Conservation (phyloP, 2,797 vertebrate genomes). For the Borostomias antarcticus region DNA sequence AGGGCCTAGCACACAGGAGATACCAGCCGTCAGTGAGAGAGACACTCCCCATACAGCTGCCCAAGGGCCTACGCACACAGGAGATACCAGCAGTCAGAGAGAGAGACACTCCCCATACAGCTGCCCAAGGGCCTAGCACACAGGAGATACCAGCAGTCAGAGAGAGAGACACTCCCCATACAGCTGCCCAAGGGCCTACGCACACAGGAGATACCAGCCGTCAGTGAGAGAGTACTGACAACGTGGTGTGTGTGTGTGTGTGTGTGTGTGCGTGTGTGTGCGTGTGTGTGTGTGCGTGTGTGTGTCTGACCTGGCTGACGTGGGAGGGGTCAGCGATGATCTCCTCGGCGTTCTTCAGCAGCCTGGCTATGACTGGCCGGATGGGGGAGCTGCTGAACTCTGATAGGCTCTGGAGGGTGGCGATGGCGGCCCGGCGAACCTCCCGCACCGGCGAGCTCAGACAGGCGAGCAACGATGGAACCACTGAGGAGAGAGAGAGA, state of each 20-base stretch:
- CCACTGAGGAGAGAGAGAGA: conserved; percentile 68
- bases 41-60: conserved; percentile 71
- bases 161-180: conserved; percentile 68
- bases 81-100: conserved; percentile 4
- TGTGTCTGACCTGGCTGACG: conserved; percentile 77
- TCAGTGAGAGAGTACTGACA: not conserved
- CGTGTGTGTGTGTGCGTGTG: no score
- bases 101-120: conserved; percentile 73
- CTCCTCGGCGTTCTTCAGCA: conserved; percentile 85
- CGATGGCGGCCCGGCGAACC: conserved; percentile 83
- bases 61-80: conserved; percentile 79
- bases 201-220: conserved; percentile 1
- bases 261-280: not conserved
- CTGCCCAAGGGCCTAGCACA: conserved; percentile 78
- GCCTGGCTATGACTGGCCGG: conserved; percentile 74
- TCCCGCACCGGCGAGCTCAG: conserved; percentile 83
- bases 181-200: conserved; percentile 80
- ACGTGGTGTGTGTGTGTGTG: not conserved
- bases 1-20: conserved; percentile 76
- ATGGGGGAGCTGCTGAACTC: conserved; percentile 67
- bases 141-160: conserved; percentile 5
- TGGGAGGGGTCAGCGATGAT: conserved; percentile 85
- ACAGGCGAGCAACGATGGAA: conserved; percentile 83
- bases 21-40: conserved; percentile 24
- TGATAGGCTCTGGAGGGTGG: conserved; percentile 75